Percentiles rank a stretch among this genome's conserved stretches.
Conservation (phyloP, 2,888 invertebrate genomes). For the Pycnomerus fuliginosus region DNA sequence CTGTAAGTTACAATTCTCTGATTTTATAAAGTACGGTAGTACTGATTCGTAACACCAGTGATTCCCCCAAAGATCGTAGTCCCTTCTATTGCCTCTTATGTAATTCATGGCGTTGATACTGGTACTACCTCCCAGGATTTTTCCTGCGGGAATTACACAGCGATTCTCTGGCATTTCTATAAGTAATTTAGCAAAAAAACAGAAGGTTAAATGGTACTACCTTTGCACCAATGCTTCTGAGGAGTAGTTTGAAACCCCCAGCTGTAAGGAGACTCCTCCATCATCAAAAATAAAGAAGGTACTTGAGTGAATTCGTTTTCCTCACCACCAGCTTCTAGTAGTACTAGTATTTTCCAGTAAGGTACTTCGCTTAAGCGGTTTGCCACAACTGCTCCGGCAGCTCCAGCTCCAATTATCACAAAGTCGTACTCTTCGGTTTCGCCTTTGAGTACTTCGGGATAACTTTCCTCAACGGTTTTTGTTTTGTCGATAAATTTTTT, state of each 20-base stretch:
- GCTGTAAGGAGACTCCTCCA: constrained; percentile 55
- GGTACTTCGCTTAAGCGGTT: constrained; percentile 68
- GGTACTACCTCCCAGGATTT: constrained; percentile 72
- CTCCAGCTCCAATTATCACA: constrained; percentile 69
- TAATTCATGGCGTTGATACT: constrained; percentile 85
- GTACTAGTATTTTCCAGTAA: constrained; percentile 65
- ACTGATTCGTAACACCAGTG: constrained; percentile 22
- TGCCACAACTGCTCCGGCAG: constrained; percentile 68
- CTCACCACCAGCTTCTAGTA: constrained; percentile 65
- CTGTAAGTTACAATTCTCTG: constrained; percentile 10
- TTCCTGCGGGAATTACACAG: background rate
- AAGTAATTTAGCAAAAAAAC: too few relatives aligned
- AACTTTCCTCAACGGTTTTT: too few relatives aligned
- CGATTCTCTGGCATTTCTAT: constrained; percentile 36
- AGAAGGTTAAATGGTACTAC: too few relatives aligned
- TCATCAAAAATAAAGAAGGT: constrained; percentile 52
- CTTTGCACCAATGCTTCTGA: constrained; percentile 53
- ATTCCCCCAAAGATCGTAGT: constrained; percentile 56
- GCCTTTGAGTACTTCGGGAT: too few relatives aligned
- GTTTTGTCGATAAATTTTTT: too few relatives aligned
- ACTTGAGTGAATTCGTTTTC: constrained; percentile 53
- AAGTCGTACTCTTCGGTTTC: constrained; percentile 66
- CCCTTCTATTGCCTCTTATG: constrained; percentile 76
- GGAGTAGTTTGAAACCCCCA: constrained; percentile 58
- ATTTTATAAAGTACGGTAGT: constrained; percentile 14